phyloP scores from a whole-genome alignment of 1,140 invertebrate genomes.

The Cheumatopsyche charites region DNA sequence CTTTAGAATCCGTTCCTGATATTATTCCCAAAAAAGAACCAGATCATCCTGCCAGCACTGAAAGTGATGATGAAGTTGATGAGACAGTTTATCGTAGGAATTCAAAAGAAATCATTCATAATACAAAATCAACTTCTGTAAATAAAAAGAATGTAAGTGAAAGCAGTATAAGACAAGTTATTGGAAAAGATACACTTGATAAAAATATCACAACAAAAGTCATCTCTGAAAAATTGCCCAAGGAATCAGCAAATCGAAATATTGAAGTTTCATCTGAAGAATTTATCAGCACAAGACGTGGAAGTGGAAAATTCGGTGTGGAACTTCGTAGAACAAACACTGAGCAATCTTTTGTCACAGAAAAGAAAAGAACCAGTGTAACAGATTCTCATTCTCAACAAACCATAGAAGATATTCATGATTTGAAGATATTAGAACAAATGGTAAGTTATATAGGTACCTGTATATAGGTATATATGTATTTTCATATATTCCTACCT shows the following conservation, averaged over 20 bases:
- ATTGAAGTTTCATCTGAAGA: conserved; percentile 23
- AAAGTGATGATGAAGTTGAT: conserved; percentile 49
- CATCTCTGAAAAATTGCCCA: neutral
- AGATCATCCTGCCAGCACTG: conserved; percentile 44
- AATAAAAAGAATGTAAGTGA: too few relatives aligned
- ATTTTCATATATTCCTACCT: neutral
- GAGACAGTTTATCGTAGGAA: neutral
- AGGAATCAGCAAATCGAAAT: neutral
- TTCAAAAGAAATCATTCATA: neutral
- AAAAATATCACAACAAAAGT: conserved; percentile 2
- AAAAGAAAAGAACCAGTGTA: conserved; percentile 55
- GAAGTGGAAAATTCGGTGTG: conserved; percentile 69
- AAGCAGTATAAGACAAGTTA: neutral
- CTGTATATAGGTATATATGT: neutral
- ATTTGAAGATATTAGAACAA: conserved; percentile 70
- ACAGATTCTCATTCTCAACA: conserved; percentile 55
- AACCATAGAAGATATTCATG: conserved; percentile 74
- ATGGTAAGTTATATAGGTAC: conserved; percentile 66
- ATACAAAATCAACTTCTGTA: too few relatives aligned
- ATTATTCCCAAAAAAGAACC: conserved; percentile 48
- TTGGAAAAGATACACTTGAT: neutral
- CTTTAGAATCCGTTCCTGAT: conserved; percentile 51
- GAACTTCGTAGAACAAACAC: conserved; percentile 63
- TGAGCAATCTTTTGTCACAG: conserved; percentile 54
- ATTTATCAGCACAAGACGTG: conserved; percentile 56